Percentiles rank a stretch among this genome's conserved stretches.
Evolutionary conservation across 2,113 vertebrate species (phyloP).

Genomic region (Colistium nudipinnis): DNA sequence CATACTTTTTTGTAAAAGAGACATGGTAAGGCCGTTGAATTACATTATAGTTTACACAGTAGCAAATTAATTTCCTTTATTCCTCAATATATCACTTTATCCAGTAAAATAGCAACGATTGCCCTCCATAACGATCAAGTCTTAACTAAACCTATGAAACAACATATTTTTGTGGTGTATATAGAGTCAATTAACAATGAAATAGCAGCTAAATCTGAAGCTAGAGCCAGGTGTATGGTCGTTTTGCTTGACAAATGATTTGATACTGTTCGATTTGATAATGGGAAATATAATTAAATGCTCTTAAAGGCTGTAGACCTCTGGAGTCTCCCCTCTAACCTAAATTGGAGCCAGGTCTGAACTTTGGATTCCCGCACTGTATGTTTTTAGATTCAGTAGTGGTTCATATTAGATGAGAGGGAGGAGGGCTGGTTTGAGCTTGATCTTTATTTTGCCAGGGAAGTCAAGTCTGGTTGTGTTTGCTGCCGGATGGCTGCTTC

Average conservation of each 20-base stretch:
- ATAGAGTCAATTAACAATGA: no score
- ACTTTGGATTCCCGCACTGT: no score
- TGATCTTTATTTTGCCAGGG: conserved; percentile 15
- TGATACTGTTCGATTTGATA: no score
- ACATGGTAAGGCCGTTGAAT: background rate
- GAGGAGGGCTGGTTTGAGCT: background rate
- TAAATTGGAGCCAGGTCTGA: background rate
- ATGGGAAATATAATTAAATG: no score
- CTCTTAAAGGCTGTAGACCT: background rate
- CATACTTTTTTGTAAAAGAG: background rate
- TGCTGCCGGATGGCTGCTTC: conserved; percentile 56
- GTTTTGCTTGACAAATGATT: no score
- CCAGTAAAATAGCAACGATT: background rate
- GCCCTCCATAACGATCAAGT: no score
- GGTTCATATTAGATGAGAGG: no score
- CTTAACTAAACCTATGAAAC: no score
- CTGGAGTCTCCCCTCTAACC: background rate
- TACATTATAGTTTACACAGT: background rate
- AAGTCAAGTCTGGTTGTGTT: conserved; percentile 63
- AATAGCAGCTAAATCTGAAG: no score
- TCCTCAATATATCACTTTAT: background rate
- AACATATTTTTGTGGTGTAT: no score
- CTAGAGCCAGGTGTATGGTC: no score
- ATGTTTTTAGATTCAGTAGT: background rate
- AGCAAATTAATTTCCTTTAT: background rate